phyloP scores from a whole-genome alignment of 2,113 vertebrate species.

The Mus musculus region DNA sequence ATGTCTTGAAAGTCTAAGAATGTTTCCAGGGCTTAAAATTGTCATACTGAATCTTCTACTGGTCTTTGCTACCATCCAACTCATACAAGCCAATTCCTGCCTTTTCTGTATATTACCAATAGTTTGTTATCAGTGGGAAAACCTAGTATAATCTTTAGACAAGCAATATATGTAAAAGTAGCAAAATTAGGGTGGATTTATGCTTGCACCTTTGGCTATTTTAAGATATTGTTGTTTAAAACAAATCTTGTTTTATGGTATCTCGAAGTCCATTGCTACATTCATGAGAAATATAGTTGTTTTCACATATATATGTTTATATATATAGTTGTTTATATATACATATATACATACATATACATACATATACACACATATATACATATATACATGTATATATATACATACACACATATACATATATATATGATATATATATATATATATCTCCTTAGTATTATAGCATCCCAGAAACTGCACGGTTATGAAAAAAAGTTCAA shows the following conservation, averaged over 20 bases:
- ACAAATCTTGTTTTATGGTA: not conserved
- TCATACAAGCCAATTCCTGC: not conserved
- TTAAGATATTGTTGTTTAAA: not conserved
- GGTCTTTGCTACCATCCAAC: not conserved
- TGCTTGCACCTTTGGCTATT: not conserved
- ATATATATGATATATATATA: not conserved
- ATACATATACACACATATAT: no score
- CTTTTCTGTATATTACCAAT: not conserved
- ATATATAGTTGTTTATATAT: no score
- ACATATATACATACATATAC: no score
- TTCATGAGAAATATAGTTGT: not conserved
- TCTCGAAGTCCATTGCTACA: not conserved
- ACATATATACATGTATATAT: no score
- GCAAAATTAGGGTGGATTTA: not conserved
- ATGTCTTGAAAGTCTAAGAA: not conserved
- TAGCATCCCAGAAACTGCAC: not conserved
- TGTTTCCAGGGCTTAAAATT: slow-evolving; percentile 15
- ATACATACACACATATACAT: no score
- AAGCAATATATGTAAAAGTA: not conserved
- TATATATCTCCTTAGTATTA: not conserved
- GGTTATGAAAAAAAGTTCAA: not conserved
- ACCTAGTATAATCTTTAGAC: not conserved
- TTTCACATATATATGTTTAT: no score
- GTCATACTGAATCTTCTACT: not conserved
- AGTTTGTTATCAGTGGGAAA: not conserved